Evolutionary conservation across 2,797 vertebrate species (phyloP), one percentile per base, ranked within the genome.

Genomic region (Ptychobarbus kaznakovi): DNA sequence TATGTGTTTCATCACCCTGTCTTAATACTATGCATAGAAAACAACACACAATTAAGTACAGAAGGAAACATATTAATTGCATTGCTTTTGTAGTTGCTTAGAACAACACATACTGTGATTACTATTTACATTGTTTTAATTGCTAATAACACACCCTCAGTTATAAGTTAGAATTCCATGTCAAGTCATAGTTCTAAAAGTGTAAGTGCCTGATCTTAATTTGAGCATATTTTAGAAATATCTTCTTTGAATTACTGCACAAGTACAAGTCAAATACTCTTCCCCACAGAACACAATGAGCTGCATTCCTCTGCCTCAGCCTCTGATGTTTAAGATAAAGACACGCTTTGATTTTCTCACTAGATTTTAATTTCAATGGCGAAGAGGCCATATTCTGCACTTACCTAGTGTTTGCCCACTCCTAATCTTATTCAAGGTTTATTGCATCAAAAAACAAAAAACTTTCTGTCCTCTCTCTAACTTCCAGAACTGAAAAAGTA

Each of bases 301-400:
- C 32, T 73, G 9, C 44, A 32, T 74, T 51, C 44, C 44, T 74
- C 72, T 74, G 25, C 15, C 11, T 51, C 15, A 51, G 4, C 16
- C 25, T 32, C n/a, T 74, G 44, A 32, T 74, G 44, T 49, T 49
- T 2, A 74, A 74, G 25, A 73, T 49, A 73, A 73, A 73, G 44
- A 28, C 44, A 74, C 18, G n/a, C 15, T 49, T 20, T 49, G 25
- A 32, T 32, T 74, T 32, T 49, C 15, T 11, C 46, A 20, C 25
- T 20, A 74, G 51, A 32, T 74, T 49, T 13, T 13, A 4, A 73
- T 16, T 73, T 70, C 12, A 46, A 16, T n/a, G 69, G 40, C 2
- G 42, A 69, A 69, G 35, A 10, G 20, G 20, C 2, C 35, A 2
- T 12, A 40, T 40, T 22, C 35, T 40, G 20, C 35, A 68, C 9